A percentile compares a stretch with the other conserved stretches of the same genome.
These are phyloP conservation scores for Pseudolaguvia tuberculata DNA, from an alignment of 2,113 vertebrate species.

Conservation along the genomic window DNA sequence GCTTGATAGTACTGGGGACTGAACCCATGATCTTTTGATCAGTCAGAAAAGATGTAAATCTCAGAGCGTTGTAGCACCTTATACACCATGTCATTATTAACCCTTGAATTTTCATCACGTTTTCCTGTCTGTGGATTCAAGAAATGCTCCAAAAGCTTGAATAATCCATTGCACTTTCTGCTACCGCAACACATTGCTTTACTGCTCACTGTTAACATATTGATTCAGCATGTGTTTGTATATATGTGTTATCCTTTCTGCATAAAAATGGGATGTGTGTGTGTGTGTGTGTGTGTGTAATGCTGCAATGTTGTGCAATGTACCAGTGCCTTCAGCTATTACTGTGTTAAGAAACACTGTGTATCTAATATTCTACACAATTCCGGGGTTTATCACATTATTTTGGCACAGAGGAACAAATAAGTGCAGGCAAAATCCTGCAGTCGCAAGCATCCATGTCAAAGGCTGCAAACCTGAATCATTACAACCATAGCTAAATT, in stretches of 20 bases:
- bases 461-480: neutral
- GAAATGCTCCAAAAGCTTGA: neutral
- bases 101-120: neutral
- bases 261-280: neutral
- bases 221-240: neutral
- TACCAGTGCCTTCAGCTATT: conserved; percentile 37
- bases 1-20: too few relatives aligned
- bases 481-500: too few relatives aligned
- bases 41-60: neutral
- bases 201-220: conserved; percentile 2
- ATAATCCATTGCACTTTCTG: conserved; percentile 11
- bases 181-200: conserved; percentile 1
- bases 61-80: neutral
- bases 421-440: conserved; percentile 4
- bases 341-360: conserved; percentile 26
- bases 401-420: conserved; percentile 20
- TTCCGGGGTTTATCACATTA: conserved; percentile 13
- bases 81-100: conserved; percentile 6
- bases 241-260: conserved; percentile 3
- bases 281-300: conserved; percentile 32
- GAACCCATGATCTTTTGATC: too few relatives aligned
- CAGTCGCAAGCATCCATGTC: neutral
- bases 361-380: conserved; percentile 22
- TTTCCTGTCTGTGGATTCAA: neutral
- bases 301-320: conserved; percentile 26